Base-by-base conservation (phyloP, 2,113 vertebrate species). In the Trinectes maculatus region DNA sequence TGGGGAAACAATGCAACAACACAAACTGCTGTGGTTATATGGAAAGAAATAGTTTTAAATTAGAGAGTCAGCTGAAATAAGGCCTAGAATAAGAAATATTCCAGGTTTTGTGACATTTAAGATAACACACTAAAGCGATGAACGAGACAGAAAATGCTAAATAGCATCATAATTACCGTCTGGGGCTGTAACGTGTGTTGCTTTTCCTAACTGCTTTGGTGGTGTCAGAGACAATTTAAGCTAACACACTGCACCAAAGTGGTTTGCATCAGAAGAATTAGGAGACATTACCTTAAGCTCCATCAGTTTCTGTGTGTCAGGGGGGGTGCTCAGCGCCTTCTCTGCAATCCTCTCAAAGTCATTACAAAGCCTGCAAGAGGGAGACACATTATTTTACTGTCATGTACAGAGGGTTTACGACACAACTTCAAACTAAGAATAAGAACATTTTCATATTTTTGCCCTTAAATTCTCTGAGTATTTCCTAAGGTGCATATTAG, bases 271-370 rank as follows among this genome's bases (percentile, higher is more conserved):
- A 43, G 48, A 57, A 26, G 1, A 34, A 19, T 49, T 29, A n/a
- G 10, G 13, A 18, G 26, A 1, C 2, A 37, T 57, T 93, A 97
- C 96, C 94, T 95, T 94, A 74, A 96, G 89, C 60, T 93, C 92
- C 92, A 96, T 94, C n/a, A 97, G 89, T 18, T 91, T 91, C 18
- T 95, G 89, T 13, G 95, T 97, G 77, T 94, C 94, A 44, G 88
- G 78, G 3, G 95, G 96, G 4, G 90, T 93, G 62, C 86, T 92
- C 59, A 95, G 89, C 28, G 94, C 94, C 77, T 90, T 95, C 66
- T 94, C 93, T 48, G 95, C 87, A 86, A 98, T 95, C 74, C 55
- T 92, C 78, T 95, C 92, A 93, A 94, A 96, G 57, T 95, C 94
- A 13, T 88, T 69, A 78, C 95, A 95, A 15, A 98, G 75, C 63